Evolutionary conservation across 2,888 invertebrate species (phyloP).

Genomic region (Brachyptera putata): DNA sequence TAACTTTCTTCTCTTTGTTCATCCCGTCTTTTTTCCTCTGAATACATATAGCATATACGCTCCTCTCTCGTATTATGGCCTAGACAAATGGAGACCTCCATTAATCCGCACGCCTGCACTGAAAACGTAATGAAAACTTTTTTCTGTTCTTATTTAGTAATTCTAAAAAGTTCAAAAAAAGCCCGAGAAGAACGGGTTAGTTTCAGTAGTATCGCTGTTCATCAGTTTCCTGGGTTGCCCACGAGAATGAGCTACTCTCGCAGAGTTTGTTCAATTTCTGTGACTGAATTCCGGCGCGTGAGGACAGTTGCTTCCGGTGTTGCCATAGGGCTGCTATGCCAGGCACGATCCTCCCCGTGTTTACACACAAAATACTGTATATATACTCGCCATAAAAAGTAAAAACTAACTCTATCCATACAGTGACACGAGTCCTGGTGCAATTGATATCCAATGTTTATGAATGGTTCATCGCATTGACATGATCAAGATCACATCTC

Average conservation of each 20-base stretch:
- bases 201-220: neutral
- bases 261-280: conserved; percentile 11
- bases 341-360: neutral
- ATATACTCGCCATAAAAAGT: too few relatives aligned
- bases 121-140: conserved; percentile 21
- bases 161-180: conserved; percentile 14
- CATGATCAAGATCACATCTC: too few relatives aligned
- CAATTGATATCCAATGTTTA: too few relatives aligned
- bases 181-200: neutral
- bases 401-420: too few relatives aligned
- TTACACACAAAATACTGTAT: too few relatives aligned
- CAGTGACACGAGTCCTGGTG: too few relatives aligned
- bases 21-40: neutral
- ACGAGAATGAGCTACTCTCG: conserved; percentile 1
- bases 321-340: neutral
- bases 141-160: conserved; percentile 20
- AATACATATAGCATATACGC: neutral
- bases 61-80: conserved; percentile 5
- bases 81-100: conserved; percentile 20
- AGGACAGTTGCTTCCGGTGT: conserved; percentile 4
- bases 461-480: too few relatives aligned
- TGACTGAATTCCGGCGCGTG: neutral
- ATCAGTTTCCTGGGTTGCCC: neutral
- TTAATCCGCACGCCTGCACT: conserved; percentile 18
- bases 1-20: conserved; percentile 18